A percentile compares a stretch with the other conserved stretches of the same genome.
These are phyloP conservation scores for Rattus rattus DNA, from an alignment of 2,113 vertebrate genomes.

Conservation along the genomic window DNA sequence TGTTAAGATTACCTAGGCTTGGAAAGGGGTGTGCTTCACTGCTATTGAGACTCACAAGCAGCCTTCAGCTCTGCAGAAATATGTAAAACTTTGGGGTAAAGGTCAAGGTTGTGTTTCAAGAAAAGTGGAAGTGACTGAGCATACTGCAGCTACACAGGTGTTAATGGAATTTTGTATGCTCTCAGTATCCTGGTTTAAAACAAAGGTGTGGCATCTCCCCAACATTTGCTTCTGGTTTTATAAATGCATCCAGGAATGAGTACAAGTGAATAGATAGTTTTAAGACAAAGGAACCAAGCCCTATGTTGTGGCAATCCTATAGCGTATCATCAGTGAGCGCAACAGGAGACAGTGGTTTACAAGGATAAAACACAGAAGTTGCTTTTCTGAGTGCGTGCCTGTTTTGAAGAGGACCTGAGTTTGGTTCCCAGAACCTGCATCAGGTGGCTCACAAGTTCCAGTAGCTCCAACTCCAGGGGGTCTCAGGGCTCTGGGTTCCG, in stretches of 20 bases:
- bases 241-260: conserved; percentile 50
- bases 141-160: neutral
- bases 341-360: conserved; percentile 66
- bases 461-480: neutral
- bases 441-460: neutral
- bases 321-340: neutral
- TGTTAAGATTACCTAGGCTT: neutral
- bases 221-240: conserved; percentile 26
- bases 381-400: neutral
- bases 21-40: neutral
- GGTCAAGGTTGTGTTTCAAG: neutral
- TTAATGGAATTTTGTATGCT: neutral
- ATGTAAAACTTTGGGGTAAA: neutral
- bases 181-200: neutral
- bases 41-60: neutral
- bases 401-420: neutral
- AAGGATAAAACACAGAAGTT: conserved; percentile 67
- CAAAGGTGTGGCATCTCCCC: conserved; percentile 27
- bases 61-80: neutral
- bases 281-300: neutral
- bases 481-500: neutral
- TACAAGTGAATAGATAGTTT: neutral
- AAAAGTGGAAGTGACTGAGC: neutral
- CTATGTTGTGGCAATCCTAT: neutral
- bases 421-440: neutral